Evolutionary conservation across 2,888 invertebrate species (phyloP).

Genomic region (Parascotia fuliginaria): DNA sequence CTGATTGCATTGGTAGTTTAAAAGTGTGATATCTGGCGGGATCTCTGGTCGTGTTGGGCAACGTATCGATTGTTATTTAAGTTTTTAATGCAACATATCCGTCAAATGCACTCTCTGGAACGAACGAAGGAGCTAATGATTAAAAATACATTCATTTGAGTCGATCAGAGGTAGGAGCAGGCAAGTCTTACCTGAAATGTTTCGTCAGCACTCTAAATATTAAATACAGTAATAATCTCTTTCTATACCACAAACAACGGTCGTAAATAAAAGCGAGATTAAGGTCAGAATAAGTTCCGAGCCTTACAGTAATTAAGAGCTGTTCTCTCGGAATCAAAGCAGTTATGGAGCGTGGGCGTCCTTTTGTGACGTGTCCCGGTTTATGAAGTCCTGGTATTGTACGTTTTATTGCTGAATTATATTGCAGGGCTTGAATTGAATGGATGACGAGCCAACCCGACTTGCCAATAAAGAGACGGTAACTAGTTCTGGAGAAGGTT

Average conservation of each 20-base stretch:
- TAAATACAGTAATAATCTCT: neutral
- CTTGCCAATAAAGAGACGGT: neutral
- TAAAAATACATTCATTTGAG: too few relatives aligned
- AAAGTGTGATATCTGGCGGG: too few relatives aligned
- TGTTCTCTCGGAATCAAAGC: slow-evolving; percentile 20
- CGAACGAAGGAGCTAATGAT: too few relatives aligned
- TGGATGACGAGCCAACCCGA: neutral
- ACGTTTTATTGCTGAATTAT: neutral
- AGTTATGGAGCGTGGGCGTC: slow-evolving; percentile 16
- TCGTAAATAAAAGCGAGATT: slow-evolving; percentile 33
- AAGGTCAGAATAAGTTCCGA: slow-evolving; percentile 33
- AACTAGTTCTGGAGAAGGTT: too few relatives aligned
- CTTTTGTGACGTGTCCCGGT: slow-evolving; percentile 1
- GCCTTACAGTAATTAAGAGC: slow-evolving; percentile 39
- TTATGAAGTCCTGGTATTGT: slow-evolving; percentile 10
- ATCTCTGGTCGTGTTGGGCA: too few relatives aligned
- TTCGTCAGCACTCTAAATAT: neutral
- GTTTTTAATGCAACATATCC: too few relatives aligned
- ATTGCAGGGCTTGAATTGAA: neutral
- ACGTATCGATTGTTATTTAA: too few relatives aligned
- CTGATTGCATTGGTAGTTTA: neutral
- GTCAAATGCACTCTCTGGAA: too few relatives aligned
- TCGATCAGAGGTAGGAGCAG: too few relatives aligned
- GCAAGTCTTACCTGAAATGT: too few relatives aligned
- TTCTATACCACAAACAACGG: slow-evolving; percentile 4